Evolutionary conservation across 2,888 invertebrate genomes (phyloP).

Genomic region (Lepidocyrtoides sp.): DNA sequence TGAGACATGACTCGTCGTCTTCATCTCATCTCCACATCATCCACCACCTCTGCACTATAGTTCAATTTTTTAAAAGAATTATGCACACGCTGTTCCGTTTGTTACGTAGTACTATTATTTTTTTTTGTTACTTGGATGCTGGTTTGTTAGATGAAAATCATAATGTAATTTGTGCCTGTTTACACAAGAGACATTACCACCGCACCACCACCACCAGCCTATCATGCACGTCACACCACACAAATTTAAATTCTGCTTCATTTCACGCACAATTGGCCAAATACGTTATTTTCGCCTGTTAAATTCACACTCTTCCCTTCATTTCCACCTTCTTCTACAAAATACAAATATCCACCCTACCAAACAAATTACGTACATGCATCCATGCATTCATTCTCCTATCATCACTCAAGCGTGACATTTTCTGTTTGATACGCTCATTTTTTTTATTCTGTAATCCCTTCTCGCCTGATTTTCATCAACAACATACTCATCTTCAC

Average conservation of each 20-base stretch:
- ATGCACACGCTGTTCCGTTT: slow-evolving; percentile 3
- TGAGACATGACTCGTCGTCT: slow-evolving; percentile 37
- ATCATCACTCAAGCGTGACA: slow-evolving; percentile 58
- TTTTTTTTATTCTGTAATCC: slow-evolving; percentile 39
- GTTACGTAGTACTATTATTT: not conserved
- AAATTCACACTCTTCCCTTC: slow-evolving; percentile 39
- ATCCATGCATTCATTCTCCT: not conserved
- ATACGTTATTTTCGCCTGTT: slow-evolving; percentile 65
- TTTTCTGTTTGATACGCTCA: slow-evolving; percentile 51
- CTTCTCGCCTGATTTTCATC: slow-evolving; percentile 42
- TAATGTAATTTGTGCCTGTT: slow-evolving; percentile 18
- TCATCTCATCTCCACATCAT: not conserved
- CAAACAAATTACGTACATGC: not conserved
- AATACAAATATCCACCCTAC: not conserved
- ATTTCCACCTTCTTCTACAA: slow-evolving; percentile 12
- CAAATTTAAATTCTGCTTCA: slow-evolving; percentile 71
- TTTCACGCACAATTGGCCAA: slow-evolving; percentile 70
- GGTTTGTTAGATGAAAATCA: not conserved
- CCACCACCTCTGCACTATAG: not conserved
- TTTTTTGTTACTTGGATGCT: not conserved
- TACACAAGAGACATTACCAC: slow-evolving; percentile 47
- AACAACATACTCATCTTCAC: slow-evolving; percentile 23
- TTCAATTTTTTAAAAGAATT: not conserved
- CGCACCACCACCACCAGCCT: not conserved
- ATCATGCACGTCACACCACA: slow-evolving; percentile 60